Base-by-base conservation (phyloP, 2,888 invertebrate genomes). In the Drosophila birchii region DNA sequence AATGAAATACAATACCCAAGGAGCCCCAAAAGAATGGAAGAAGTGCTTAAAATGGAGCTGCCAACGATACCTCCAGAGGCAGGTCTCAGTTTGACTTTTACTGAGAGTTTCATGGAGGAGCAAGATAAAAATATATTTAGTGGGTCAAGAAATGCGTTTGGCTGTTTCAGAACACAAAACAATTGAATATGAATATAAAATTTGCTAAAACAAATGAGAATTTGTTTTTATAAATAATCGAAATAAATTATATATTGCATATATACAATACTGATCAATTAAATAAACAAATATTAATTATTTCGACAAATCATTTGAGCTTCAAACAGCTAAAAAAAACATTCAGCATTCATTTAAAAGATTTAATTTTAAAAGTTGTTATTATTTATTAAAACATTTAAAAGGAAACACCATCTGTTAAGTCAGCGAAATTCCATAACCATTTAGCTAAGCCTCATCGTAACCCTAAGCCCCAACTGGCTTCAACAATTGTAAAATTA, bases 1-100 rank as follows among this genome's bases (percentile, higher is more conserved):
- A 90, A 90, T 90, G 90, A 90, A 90, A 89, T 80, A 90, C 88
- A 91, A 91, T 90, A 88, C 88, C 84, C 84, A 12, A 80, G 78
- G 78, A 84, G 81, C 86, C 64, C 75, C 70, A 58, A 44, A 72
- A 82, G 80, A 86, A 59, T 69, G 54, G 45, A 58, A 49, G 53
- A 58, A 49, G 49, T 43, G 57, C 47, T 32, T 51, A 45, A 43
- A 45, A 36, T 67, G 49, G 38, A 45, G 55, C 18, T 44, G 51
- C 12, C 34, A 36, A 56, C 14, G 36, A 53, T 53, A 53, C 11
- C 32, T 32, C 12, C 39, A 56, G 12, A 29, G 5, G 2, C 32
- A 55, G 16, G 51, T 23, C 36, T 1, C 16, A 36, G 51, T 34
- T 34, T 38, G 39, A 43, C 43, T 43, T 43, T 61, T 23, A 43